Base-by-base conservation (phyloP, 1,140 invertebrate species). In the Zaprionus lachaisei region DNA sequence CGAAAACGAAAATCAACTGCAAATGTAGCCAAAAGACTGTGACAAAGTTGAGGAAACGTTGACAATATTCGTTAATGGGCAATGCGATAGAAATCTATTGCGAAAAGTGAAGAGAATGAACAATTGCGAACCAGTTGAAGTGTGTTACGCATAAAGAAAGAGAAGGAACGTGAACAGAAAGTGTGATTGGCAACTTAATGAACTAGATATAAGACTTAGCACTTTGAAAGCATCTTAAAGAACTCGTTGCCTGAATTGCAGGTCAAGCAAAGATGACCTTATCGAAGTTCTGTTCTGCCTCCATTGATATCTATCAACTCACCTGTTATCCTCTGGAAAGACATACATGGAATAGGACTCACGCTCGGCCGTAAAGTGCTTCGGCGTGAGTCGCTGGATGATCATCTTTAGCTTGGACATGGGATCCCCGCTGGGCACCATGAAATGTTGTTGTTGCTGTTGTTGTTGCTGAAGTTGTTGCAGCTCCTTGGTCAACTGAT, bases 301-400 rank as follows among this genome's bases (percentile, higher is more conserved):
- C 28, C 28, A 31, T 9, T 34, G 31, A 34, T 34, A 11, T 34
- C 31, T 3, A 11, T 34, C 9, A 0, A 38, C 72, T 93, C 94
- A 97, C 96, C 93, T 94, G 93, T 98, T 97, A 51, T 96, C 94
- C 61, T 96, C 95, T 41, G 96, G 94, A 92, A 99, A 97, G 44
- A 99, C 82, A 91, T 97, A 99, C 56, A 98, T 93, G 5, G 98
- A 96, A 93, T 96, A 97, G 83, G 98, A 96, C 54, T 96, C 95
- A 67, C 97, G 94, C 78, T 97, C 95, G 87, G 96, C 94, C 93
- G 85, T 95, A 93, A 82, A 95, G 85, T 87, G 94, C 92, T 80
- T 86, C n/a, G 92, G 92, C 55, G 83, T 92, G 26, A 92, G 75
- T 24, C 86, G 80, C 64, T 92, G 81, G 20, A 92, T 92, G 31